Evolutionary conservation across 1,140 invertebrate species (phyloP).

Genomic region (Drosophila erecta): DNA sequence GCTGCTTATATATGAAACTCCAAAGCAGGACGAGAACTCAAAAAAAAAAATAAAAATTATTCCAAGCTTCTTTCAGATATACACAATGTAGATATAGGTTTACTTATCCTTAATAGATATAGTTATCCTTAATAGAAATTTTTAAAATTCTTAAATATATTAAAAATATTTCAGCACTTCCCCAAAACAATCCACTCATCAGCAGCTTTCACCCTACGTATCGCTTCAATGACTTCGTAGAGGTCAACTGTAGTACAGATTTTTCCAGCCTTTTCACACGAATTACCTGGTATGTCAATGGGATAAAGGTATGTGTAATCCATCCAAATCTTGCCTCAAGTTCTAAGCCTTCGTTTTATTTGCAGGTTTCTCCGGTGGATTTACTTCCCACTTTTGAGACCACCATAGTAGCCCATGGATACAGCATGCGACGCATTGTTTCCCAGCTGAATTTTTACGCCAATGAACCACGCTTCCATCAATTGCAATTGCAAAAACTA

Average conservation of each 20-base stretch:
- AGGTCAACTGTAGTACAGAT: conserved; percentile 87
- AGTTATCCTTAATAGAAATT: too few species aligned
- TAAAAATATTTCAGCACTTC: conserved; percentile 85
- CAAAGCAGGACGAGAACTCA: neutral
- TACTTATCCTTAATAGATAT: too few species aligned
- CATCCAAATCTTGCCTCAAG: too few species aligned
- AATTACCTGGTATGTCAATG: conserved; percentile 88
- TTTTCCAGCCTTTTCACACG: conserved; percentile 87
- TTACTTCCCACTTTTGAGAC: conserved; percentile 61
- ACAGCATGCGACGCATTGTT: conserved; percentile 64
- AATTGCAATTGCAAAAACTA: conserved; percentile 47
- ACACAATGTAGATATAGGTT: too few species aligned
- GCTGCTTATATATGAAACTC: neutral
- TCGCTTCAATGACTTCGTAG: conserved; percentile 86
- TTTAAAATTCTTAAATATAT: neutral
- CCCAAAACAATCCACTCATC: conserved; percentile 86
- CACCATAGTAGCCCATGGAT: conserved; percentile 69
- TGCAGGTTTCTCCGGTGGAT: conserved; percentile 56
- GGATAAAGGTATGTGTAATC: conserved; percentile 84
- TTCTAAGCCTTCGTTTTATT: neutral
- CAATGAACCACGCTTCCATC: conserved; percentile 68
- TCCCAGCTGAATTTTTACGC: conserved; percentile 80
- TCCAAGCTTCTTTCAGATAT: too few species aligned
- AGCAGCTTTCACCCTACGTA: conserved; percentile 85
- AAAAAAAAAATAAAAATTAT: too few species aligned